Base-by-base conservation (phyloP, 2,113 vertebrate species). In the Baryphthengus martii region DNA sequence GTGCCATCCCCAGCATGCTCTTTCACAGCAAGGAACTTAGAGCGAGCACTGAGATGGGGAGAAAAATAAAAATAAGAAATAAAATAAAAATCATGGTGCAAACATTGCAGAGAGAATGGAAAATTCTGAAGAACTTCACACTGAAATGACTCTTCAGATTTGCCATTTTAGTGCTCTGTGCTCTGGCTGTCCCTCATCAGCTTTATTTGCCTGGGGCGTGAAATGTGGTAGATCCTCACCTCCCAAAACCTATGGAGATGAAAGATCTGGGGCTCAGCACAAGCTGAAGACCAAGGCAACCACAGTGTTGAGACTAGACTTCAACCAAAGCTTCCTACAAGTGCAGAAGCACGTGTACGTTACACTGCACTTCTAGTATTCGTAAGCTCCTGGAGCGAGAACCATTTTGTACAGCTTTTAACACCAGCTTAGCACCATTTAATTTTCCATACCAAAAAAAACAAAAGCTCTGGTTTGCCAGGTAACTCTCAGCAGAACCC, bases 311-410 rank as follows among this genome's bases (percentile, higher is more conserved):
- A 70, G 13, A n/a, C 45, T 28, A 89, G 39, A 65, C 29, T 67
- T 59, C 35, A 95, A 35, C 26, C 52, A 85, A 70, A 62, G 19
- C 15, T 76, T 49, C n/a, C 49, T 52, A 40, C 1, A 4, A 78
- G n/a, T 3, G 2, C 67, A 86, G 50, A n/a, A 86, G 9, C 3
- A 0, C 4, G 2, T 1, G 0, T 13, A 17, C 15, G 14, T 17
- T 52, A 4, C 29, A 21, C 24, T 10, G 3, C 9, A 29, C 42
- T 8, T 86, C 44, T 76, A 82, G 4, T 35, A 28, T 37, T 71
- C 71, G 39, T n/a, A 67, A 35, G 17, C 5, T 55, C 26, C 63
- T 39, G 44, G 40, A 53, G 53, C 13, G 53, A 62, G 67, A 42
- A 77, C 13, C 31, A 29, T 45, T 92, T 3, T 20, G 26, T 25